Base-by-base conservation (phyloP, 23 tunicate genomes). In the Halocynthia roretzi region DNA sequence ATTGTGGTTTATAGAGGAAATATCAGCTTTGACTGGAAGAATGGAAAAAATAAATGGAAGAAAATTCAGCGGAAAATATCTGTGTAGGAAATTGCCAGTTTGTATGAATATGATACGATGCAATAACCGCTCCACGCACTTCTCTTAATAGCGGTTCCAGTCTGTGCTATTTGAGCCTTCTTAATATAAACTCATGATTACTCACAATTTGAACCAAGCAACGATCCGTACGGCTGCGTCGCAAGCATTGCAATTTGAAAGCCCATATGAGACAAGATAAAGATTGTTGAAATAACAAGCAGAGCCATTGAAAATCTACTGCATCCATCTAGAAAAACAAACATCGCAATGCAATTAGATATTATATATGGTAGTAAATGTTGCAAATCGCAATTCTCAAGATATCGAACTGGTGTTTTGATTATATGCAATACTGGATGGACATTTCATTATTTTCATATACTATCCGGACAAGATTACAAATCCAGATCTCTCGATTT, bases 201-300 rank as follows among this genome's bases (percentile, higher is more conserved):
- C 98, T 92, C 48, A 92, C 98, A 92, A 11, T 67, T 50, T 6
- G 78, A 81, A 66, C 98, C 98, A 48, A 86, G 56, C 7, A 86
- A 67, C 52, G 83, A 71, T 10, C 98, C 98, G 81, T 92, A 92
- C 5, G 98, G 91, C 18, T 75, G 61, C n/a, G 80, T 66, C 10
- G 71, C 80, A 51, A 78, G 52, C 67, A 92, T 62, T 9, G 82
- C 87, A 82, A 86, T 75, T 67, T 92, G 98, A 79, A 92, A 92
- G 17, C 78, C 82, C 44, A 80, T 80, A 54, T 86, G 92, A 5
- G 81, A 87, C 7, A 86, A 69, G n/a, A 92, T 19, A 73, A 92
- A 92, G 0, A 86, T 18, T 48, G 76, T 68, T 31, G 98, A 92
- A 9, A 82, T 50, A 7, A 73, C 51, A 9, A 77, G 56, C n/a